These are phyloP conservation scores for Umimayanthus kanabou DNA, from an alignment of 92 coral and sea anemone genomes.

Conservation along the genomic window DNA sequence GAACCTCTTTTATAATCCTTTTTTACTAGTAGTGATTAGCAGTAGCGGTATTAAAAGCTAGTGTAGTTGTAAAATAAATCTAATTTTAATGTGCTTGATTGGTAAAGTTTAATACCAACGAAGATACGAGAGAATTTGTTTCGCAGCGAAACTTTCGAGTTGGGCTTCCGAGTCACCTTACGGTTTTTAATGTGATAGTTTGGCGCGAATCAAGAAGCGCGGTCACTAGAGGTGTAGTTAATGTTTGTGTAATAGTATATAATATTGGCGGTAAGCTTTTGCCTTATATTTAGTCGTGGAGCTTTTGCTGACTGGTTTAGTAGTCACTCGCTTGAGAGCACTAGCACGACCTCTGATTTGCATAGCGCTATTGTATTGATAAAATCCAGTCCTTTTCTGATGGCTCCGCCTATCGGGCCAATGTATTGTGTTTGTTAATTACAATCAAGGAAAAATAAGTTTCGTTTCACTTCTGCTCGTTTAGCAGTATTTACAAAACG, in stretches of 20 bases:
- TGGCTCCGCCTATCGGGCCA: constrained; percentile 54
- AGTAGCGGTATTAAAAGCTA: constrained; percentile 34
- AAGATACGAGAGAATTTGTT: constrained; percentile 69
- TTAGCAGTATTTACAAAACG: constrained; percentile 36
- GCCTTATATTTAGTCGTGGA: constrained; percentile 1
- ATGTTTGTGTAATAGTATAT: background rate
- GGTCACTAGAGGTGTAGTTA: background rate
- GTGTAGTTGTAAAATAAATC: constrained; percentile 37
- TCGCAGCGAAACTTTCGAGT: constrained; percentile 94
- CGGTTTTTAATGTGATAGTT: background rate
- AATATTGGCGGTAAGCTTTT: constrained; percentile 1
- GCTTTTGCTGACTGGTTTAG: constrained; percentile 2
- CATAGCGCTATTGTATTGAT: constrained; percentile 34
- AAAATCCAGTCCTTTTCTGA: constrained; percentile 32
- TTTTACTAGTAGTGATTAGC: constrained; percentile 24
- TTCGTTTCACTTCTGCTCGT: constrained; percentile 29
- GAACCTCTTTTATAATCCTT: constrained; percentile 13
- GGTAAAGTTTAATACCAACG: constrained; percentile 41
- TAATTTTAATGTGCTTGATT: constrained; percentile 51
- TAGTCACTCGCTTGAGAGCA: constrained; percentile 10
- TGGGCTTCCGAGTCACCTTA: constrained; percentile 65
- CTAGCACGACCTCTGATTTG: constrained; percentile 27
- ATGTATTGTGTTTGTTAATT: constrained; percentile 61
- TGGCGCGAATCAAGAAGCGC: background rate
- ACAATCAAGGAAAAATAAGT: constrained; percentile 32